phyloP scores from a whole-genome alignment of 1,140 invertebrate species.

The Samia ricini region DNA sequence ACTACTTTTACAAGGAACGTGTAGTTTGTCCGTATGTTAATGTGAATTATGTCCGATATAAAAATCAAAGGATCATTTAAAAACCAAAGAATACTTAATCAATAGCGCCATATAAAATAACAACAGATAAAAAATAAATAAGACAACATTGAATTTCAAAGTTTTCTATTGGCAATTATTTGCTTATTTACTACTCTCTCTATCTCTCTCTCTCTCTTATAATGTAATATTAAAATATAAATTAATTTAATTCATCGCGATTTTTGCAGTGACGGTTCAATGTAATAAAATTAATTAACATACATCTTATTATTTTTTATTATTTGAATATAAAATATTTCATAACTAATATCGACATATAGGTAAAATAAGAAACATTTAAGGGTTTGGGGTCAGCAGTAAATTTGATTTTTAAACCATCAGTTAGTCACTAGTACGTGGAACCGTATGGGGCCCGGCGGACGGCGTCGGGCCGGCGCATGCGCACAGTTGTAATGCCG shows the following conservation, averaged over 20 bases:
- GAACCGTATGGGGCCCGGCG: background rate
- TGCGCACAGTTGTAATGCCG: background rate
- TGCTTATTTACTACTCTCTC: background rate
- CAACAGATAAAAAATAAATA: no score
- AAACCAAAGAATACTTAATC: background rate
- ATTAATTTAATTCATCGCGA: no score
- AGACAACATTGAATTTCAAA: background rate
- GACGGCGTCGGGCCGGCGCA: background rate
- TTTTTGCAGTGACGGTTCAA: no score
- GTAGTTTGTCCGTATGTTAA: background rate
- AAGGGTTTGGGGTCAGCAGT: no score
- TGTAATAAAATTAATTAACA: no score
- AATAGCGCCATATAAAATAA: no score
- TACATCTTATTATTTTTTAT: no score
- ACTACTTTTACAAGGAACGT: conserved; percentile 8
- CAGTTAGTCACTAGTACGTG: conserved; percentile 4
- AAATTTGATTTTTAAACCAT: conserved; percentile 3
- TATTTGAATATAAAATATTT: no score
- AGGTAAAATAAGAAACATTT: no score
- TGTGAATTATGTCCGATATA: background rate
- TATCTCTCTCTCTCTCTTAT: no score
- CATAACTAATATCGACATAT: no score
- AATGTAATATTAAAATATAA: no score
- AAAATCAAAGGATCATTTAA: background rate
- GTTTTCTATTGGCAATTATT: background rate